Percentiles rank a stretch among this genome's conserved stretches.
Conservation (phyloP, 2,113 vertebrate genomes). For the Recurvirostra avosetta region DNA sequence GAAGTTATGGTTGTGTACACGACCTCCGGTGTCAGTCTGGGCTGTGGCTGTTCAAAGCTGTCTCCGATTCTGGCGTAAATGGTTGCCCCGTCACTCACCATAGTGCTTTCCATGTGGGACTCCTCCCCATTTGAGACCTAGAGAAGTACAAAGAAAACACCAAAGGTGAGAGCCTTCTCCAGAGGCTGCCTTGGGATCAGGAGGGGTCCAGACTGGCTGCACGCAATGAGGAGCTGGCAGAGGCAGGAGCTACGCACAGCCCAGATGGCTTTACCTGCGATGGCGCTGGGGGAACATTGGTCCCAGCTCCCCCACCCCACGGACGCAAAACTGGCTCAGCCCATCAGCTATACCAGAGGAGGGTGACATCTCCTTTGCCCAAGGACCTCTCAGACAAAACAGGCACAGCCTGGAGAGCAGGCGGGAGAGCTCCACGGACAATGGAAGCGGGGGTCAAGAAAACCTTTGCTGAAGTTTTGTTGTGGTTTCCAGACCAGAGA, state of each 20-base stretch:
- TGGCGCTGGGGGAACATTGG: rapidly evolving
- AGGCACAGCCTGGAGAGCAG: neutral
- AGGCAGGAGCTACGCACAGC: neutral
- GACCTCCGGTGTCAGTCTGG: rapidly evolving
- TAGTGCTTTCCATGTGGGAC: rapidly evolving
- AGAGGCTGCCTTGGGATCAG: neutral
- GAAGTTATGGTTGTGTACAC: rapidly evolving
- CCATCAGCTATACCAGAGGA: neutral
- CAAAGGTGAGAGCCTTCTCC: neutral
- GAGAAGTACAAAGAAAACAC: neutral
- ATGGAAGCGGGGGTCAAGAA: neutral
- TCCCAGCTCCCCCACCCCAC: neutral
- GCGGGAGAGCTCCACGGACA: neutral
- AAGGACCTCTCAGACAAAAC: neutral
- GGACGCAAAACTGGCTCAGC: neutral
- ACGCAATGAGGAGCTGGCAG: rapidly evolving
- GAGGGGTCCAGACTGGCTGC: neutral
- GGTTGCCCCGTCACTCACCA: rapidly evolving
- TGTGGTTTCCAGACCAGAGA: neutral
- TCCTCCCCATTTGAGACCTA: neutral
- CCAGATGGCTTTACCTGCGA: rapidly evolving
- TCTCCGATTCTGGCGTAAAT: neutral
- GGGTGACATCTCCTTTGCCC: neutral
- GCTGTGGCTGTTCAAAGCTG: neutral
- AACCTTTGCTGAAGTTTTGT: neutral